Evolutionary conservation across 2,113 vertebrate genomes (phyloP), one percentile per base, ranked within the genome.

Genomic region (Parus major): DNA sequence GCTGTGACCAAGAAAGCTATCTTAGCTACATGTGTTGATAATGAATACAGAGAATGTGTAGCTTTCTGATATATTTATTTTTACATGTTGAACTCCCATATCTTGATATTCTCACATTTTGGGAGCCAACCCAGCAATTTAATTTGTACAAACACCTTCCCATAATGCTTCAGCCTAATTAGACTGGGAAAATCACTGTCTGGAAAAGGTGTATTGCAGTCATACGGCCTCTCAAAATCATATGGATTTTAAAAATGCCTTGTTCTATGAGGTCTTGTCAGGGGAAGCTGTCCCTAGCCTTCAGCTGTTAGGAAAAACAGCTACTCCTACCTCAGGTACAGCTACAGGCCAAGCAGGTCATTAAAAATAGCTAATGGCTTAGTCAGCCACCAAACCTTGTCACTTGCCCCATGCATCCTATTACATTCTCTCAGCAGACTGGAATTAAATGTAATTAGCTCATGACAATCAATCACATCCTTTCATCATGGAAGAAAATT

Each of bases 401-500:
- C 44, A 55, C n/a, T 82, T 80, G 56, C 55, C 59, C 70, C 27
- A 23, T 88, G 56, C 55, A 82, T 70, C 59, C 75, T 77, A 47
- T 70, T 73, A 69, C 33, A 69, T 61, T 85, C 29, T 83, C 76
- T 66, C 82, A 91, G 61, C 42, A 68, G 13, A 29, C 5, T 56
- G 56, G 61, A 93, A 92, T 88, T 70, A 90, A 85, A 90, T 77
- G 64, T 31, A 87, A 77, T 75, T 81, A 72, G 19, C 22, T 70
- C 71, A 63, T 41, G 60, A 78, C 44, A 88, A 56, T 90, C 82
- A 82, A 82, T 79, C 61, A 70, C 17, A 75, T 77, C 44, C 47
- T 82, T 94, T 80, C 90, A 81, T 49, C 44, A 88, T 75, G 68
- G 64, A 92, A 83, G 65, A 91, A 85, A 90, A 82, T 66, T 33